phyloP scores from a whole-genome alignment of 2,888 invertebrate genomes.

The Drosophila setosimentum region DNA sequence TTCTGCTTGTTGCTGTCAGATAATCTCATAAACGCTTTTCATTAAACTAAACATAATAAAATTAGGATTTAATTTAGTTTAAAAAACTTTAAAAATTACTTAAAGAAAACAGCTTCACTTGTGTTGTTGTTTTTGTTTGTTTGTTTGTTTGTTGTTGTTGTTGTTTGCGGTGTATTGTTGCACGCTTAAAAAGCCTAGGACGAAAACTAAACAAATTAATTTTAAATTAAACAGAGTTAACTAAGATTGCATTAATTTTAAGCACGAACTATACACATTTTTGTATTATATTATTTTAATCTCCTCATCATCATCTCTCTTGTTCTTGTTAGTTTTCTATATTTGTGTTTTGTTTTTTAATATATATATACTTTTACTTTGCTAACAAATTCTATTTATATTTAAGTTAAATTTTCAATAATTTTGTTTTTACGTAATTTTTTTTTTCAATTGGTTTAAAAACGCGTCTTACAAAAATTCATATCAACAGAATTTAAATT shows the following conservation, averaged over 20 bases:
- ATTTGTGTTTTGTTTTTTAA: slow-evolving; percentile 33
- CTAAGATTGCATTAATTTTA: slow-evolving; percentile 79
- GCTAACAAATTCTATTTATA: slow-evolving; percentile 81
- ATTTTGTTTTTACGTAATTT: slow-evolving; percentile 53
- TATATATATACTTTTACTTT: slow-evolving; percentile 67
- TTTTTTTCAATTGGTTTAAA: slow-evolving; percentile 72
- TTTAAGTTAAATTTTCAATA: slow-evolving; percentile 80
- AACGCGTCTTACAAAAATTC: slow-evolving; percentile 75
- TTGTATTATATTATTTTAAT: slow-evolving; percentile 37
- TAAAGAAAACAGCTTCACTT: slow-evolving; percentile 81
- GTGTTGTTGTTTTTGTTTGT: slow-evolving; percentile 54
- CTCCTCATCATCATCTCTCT: slow-evolving; percentile 2
- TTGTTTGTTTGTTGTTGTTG: slow-evolving; percentile 49
- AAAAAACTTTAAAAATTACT: slow-evolving; percentile 81
- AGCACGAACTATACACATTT: slow-evolving; percentile 79
- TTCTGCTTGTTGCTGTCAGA: slow-evolving; percentile 55
- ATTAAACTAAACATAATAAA: slow-evolving; percentile 79
- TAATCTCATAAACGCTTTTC: slow-evolving; percentile 76
- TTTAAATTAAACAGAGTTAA: slow-evolving; percentile 81
- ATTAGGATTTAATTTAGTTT: slow-evolving; percentile 72
- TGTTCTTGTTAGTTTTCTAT: slow-evolving; percentile 44
- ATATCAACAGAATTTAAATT: slow-evolving; percentile 81
- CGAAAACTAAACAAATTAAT: slow-evolving; percentile 77
- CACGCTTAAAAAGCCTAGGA: slow-evolving; percentile 55
- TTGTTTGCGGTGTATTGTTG: slow-evolving; percentile 43